A percentile compares a stretch with the other conserved stretches of the same genome.
Evolutionary conservation across 2,113 vertebrate species (phyloP).

Genomic region (Motacilla tschutschensis): DNA sequence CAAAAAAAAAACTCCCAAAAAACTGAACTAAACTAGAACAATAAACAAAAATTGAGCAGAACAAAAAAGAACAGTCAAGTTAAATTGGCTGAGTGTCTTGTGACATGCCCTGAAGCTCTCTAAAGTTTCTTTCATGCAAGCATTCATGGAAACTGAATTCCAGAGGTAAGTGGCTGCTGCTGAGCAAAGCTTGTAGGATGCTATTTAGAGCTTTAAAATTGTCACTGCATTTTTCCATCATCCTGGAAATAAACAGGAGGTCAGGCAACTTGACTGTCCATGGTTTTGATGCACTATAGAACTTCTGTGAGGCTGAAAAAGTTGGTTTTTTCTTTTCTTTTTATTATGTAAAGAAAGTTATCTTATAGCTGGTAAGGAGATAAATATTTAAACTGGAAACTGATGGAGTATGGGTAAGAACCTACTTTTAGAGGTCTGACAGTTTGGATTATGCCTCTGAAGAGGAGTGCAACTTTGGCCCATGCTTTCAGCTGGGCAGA

Average conservation of each 20-base stretch:
- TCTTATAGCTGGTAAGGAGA: neutral
- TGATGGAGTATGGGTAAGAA: neutral
- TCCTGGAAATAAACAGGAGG: neutral
- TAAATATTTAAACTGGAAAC: conserved; percentile 21
- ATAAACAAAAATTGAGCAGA: neutral
- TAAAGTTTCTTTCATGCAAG: neutral
- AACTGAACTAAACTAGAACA: neutral
- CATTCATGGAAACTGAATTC: neutral
- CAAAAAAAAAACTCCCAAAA: neutral
- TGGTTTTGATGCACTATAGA: neutral
- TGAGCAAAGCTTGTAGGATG: neutral
- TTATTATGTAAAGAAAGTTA: neutral
- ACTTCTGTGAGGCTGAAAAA: neutral
- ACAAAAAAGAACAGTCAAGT: neutral
- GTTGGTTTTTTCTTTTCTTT: neutral
- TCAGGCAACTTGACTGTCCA: fast-evolving
- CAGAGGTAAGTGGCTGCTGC: neutral
- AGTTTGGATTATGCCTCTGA: neutral
- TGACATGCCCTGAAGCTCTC: neutral
- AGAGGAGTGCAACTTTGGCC: neutral
- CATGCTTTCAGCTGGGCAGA: neutral
- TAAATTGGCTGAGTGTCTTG: neutral
- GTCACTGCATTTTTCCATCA: neutral
- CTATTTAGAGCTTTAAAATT: neutral
- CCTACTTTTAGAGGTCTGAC: neutral